Conservation (phyloP, 2,888 invertebrate genomes). For the Melinaea menophilus region DNA sequence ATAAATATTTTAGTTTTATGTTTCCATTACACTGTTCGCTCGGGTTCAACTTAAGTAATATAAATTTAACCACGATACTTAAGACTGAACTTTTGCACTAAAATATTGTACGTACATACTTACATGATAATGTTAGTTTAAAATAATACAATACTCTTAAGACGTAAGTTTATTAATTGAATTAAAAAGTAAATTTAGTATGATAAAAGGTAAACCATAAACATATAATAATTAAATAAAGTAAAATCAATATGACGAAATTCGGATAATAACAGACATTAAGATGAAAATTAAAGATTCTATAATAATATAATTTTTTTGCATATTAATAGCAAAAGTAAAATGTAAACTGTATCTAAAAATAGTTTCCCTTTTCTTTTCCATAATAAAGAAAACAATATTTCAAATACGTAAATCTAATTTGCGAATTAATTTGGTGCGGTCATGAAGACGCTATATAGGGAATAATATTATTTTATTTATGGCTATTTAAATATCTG, state of each 20-base stretch:
- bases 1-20: conserved; percentile 16
- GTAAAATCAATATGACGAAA: no score
- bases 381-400: conserved; percentile 59
- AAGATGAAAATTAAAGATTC: no score
- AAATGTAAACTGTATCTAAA: conserved; percentile 32
- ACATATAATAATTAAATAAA: no score
- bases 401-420: conserved; percentile 51
- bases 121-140: conserved; percentile 12
- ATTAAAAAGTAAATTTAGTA: no score
- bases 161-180: no score
- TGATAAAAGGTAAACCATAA: no score
- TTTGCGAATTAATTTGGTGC: conserved; percentile 53
- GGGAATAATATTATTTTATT: no score
- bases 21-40: conserved; percentile 20
- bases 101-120: conserved; percentile 1
- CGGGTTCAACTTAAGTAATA: no score
- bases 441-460: conserved; percentile 38
- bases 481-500: background rate
- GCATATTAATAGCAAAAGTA: no score
- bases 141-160: conserved; percentile 22
- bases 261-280: no score
- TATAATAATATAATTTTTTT: no score
- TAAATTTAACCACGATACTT: no score
- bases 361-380: conserved; percentile 38
- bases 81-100: background rate